These are phyloP conservation scores for Sarcoramphus papa DNA, from an alignment of 2,797 vertebrate species.

Conservation along the genomic window DNA sequence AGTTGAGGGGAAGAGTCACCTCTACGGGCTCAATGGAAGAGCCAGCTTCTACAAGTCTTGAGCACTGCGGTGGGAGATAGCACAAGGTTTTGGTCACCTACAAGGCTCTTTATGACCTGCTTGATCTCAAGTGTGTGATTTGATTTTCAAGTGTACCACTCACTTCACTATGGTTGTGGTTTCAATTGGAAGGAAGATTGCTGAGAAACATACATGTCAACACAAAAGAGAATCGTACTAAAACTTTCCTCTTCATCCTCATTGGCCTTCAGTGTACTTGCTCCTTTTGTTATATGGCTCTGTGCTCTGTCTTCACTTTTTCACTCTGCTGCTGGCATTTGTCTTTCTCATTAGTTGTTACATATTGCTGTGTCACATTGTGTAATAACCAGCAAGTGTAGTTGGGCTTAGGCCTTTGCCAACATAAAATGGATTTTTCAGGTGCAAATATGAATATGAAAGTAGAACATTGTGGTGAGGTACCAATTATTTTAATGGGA, in stretches of 20 bases:
- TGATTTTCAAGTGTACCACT: not conserved
- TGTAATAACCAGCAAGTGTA: not conserved
- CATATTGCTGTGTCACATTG: not conserved
- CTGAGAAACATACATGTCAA: not conserved
- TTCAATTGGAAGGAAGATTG: not conserved
- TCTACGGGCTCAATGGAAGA: not conserved
- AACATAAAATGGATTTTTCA: not conserved
- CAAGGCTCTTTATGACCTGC: not conserved
- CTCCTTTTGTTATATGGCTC: not conserved
- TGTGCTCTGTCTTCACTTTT: not conserved
- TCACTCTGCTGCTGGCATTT: not conserved
- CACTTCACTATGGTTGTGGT: not conserved
- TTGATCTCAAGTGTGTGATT: not conserved
- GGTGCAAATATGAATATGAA: not conserved
- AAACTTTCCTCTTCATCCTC: not conserved
- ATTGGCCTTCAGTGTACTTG: not conserved
- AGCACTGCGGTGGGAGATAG: not conserved
- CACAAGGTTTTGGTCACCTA: not conserved
- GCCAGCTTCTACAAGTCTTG: not conserved
- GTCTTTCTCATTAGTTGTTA: not conserved
- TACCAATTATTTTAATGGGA: not conserved
- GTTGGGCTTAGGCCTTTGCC: not conserved
- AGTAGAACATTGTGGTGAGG: not conserved
- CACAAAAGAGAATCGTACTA: not conserved
- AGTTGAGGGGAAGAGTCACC: not conserved